Evolutionary conservation across 2,797 vertebrate species (phyloP).

Genomic region (Podargus strigoides): DNA sequence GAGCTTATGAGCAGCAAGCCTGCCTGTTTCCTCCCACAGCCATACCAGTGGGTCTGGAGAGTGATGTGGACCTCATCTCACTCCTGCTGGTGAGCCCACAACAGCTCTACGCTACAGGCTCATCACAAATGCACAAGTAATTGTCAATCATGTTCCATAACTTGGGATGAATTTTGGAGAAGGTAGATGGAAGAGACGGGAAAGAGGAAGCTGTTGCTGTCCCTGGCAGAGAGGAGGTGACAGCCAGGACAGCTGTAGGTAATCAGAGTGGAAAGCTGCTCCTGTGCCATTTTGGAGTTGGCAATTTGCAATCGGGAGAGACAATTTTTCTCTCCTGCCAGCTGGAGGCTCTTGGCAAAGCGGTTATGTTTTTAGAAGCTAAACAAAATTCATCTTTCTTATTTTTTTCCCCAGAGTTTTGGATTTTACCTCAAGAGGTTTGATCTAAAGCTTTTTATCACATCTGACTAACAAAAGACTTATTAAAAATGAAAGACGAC

Average conservation of each 20-base stretch:
- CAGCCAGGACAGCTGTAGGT: slow-evolving; percentile 13
- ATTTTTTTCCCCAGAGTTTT: slow-evolving; percentile 10
- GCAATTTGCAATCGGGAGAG: neutral
- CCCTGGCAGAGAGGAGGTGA: neutral
- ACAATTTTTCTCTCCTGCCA: neutral
- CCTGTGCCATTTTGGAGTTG: neutral
- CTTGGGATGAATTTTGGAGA: neutral
- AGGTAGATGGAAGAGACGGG: neutral
- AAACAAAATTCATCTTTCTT: slow-evolving; percentile 51
- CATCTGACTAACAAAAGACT: slow-evolving; percentile 19
- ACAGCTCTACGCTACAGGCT: neutral
- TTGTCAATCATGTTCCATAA: neutral
- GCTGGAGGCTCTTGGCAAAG: slow-evolving; percentile 10
- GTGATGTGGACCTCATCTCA: neutral
- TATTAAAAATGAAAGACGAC: slow-evolving; percentile 15
- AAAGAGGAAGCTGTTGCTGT: neutral
- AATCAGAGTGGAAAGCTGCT: neutral
- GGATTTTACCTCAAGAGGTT: slow-evolving; percentile 16
- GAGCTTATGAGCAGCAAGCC: neutral
- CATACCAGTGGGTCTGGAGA: neutral
- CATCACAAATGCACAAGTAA: neutral
- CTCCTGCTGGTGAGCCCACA: neutral
- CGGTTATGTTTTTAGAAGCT: slow-evolving; percentile 1
- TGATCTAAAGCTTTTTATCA: neutral
- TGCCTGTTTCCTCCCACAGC: neutral